Conservation (phyloP, 2,113 vertebrate genomes). For the Notarius quadriscutis region DNA sequence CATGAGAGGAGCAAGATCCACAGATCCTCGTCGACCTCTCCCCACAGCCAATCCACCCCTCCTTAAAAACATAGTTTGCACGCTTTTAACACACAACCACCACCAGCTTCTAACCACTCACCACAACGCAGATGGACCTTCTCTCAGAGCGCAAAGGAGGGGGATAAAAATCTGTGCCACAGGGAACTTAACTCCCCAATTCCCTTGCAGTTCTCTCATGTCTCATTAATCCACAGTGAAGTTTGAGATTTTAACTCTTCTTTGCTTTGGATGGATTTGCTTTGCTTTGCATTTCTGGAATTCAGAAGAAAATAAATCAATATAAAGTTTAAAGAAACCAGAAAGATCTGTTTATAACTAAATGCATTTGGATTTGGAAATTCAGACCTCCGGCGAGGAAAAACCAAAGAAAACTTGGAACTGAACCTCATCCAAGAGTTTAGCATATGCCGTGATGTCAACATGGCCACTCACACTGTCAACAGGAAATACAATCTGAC, state of each 20-base stretch:
- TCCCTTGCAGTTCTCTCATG: conserved; percentile 27
- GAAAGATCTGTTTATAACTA: neutral
- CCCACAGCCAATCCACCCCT: conserved; percentile 30
- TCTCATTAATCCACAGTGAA: conserved; percentile 22
- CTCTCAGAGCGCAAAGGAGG: neutral
- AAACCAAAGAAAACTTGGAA: neutral
- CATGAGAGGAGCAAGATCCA: conserved; percentile 48
- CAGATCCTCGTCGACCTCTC: conserved; percentile 38
- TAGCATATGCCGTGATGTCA: neutral
- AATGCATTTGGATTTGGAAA: neutral
- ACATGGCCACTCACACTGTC: neutral
- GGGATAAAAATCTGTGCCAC: conserved; percentile 30
- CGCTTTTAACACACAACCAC: conserved; percentile 48
- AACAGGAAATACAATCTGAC: neutral
- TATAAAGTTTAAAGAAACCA: neutral
- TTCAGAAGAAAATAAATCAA: neutral
- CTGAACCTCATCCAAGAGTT: neutral
- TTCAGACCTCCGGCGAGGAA: neutral
- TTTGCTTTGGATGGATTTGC: neutral
- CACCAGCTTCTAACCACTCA: conserved; percentile 47
- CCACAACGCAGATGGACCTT: conserved; percentile 46
- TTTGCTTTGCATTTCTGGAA: neutral
- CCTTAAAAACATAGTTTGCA: conserved; percentile 45
- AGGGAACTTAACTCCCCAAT: conserved; percentile 34
- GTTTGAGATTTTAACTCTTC: neutral